These are phyloP conservation scores for Aphelenchoides besseyi DNA, from an alignment of 1,140 invertebrate genomes.

Conservation along the genomic window DNA sequence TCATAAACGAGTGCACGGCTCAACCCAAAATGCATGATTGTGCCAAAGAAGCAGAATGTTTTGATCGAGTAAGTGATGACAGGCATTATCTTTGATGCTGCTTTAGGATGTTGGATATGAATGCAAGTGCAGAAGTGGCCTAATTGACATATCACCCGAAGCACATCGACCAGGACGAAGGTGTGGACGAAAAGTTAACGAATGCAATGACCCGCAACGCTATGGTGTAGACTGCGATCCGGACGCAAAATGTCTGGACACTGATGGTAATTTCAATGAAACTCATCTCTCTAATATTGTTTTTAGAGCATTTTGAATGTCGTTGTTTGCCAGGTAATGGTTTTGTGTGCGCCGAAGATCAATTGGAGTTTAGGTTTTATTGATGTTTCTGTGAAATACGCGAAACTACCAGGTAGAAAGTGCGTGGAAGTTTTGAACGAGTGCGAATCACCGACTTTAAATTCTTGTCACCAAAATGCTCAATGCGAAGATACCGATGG, in stretches of 20 bases:
- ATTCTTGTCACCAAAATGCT: constrained; percentile 77
- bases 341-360: not conserved
- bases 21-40: constrained; percentile 50
- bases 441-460: constrained; percentile 78
- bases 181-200: constrained; percentile 53
- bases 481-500: constrained; percentile 75
- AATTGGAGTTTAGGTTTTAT: not conserved
- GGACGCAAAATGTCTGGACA: constrained; percentile 60
- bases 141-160: constrained; percentile 53
- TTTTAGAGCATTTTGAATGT: constrained; percentile 1
- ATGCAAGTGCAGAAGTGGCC: constrained; percentile 54
- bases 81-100: not conserved
- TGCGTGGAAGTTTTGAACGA: constrained; percentile 76
- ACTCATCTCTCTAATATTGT: constrained; percentile 15
- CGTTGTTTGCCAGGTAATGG: constrained; percentile 1
- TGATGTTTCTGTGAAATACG: constrained; percentile 30
- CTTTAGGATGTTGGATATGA: constrained; percentile 52
- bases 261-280: constrained; percentile 53
- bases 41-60: constrained; percentile 53
- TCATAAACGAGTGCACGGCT: constrained; percentile 57
- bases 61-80: constrained; percentile 48
- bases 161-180: constrained; percentile 44
- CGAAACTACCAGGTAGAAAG: constrained; percentile 50
- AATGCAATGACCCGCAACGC: constrained; percentile 47
- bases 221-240: constrained; percentile 55